Conservation (phyloP, 2,113 vertebrate genomes). For the Daboia siamensis region DNA sequence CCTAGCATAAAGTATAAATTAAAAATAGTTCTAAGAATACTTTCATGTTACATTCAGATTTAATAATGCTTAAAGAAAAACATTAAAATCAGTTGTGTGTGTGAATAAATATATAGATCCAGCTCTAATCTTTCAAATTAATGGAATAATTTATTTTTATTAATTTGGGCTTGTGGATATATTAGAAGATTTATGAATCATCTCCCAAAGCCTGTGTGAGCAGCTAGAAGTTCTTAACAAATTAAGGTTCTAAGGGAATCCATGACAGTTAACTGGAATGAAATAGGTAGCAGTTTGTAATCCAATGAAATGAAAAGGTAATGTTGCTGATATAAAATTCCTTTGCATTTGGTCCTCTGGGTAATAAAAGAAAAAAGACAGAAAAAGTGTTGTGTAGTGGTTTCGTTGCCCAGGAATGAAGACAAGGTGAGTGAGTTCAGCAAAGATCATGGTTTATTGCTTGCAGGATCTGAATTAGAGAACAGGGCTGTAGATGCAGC, state of each 20-base stretch:
- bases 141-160: neutral
- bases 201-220: neutral
- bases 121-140: neutral
- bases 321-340: neutral
- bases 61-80: neutral
- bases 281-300: neutral
- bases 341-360: neutral
- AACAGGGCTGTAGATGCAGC: too few species aligned
- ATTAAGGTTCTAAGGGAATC: neutral
- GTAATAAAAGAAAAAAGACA: neutral
- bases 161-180: neutral
- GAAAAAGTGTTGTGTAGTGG: neutral
- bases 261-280: neutral
- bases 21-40: neutral
- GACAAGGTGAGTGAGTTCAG: too few species aligned
- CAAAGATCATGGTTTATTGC: too few species aligned
- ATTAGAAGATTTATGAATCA: neutral
- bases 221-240: neutral
- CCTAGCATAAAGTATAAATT: slow-evolving; percentile 8
- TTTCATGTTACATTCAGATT: neutral
- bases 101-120: neutral
- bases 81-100: neutral
- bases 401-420: too few species aligned
- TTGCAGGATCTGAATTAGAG: too few species aligned
- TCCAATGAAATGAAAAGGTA: neutral